Conservation (phyloP, 2,797 vertebrate genomes). For the Pipistrellus pygmaeus region DNA sequence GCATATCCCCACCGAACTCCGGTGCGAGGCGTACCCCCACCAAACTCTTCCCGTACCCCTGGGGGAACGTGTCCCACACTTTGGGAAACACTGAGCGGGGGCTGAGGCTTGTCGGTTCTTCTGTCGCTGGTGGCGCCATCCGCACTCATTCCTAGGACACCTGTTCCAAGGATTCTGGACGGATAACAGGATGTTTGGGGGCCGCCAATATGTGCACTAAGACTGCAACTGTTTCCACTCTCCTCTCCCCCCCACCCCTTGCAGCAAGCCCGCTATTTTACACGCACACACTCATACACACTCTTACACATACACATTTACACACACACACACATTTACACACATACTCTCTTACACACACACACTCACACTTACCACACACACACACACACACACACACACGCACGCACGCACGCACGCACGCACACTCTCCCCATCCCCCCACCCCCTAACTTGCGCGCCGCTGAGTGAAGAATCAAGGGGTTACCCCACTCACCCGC, state of each 20-base stretch:
- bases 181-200: not conserved
- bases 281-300: not conserved
- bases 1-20: too few species aligned
- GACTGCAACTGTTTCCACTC: not conserved
- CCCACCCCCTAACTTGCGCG: conserved; percentile 36
- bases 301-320: conserved; percentile 18
- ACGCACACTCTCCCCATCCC: not conserved
- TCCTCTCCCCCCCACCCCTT: too few species aligned
- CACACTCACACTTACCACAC: not conserved
- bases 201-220: not conserved
- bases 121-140: not conserved
- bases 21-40: too few species aligned
- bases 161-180: not conserved
- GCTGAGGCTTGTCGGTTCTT: not conserved
- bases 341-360: not conserved
- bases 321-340: not conserved
- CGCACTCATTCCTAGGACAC: not conserved
- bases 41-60: too few species aligned
- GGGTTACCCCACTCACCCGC: conserved; percentile 63
- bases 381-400: not conserved
- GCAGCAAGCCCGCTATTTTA: conserved; percentile 45
- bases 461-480: conserved; percentile 73
- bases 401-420: not conserved
- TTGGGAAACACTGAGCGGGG: not conserved
- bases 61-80: too few species aligned